phyloP scores from a whole-genome alignment of 2,888 invertebrate species.

The Didymodactylos carnosus region DNA sequence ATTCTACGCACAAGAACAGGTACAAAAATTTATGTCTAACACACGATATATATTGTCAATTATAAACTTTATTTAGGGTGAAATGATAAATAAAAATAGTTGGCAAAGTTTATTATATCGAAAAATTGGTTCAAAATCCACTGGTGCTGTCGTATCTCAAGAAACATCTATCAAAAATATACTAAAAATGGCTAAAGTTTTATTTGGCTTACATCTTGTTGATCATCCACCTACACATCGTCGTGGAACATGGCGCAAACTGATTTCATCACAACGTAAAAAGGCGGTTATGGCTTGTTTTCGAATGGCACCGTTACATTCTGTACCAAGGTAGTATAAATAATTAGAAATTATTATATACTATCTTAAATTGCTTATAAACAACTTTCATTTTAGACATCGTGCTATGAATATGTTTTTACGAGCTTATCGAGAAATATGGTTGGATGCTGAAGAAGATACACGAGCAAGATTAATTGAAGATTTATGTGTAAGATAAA shows the following conservation, averaged over 20 bases:
- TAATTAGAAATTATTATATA: too few species aligned
- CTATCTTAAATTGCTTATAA: too few species aligned
- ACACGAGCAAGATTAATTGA: background rate
- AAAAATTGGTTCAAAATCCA: constrained; percentile 55
- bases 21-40: background rate
- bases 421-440: constrained; percentile 60
- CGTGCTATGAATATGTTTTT: constrained; percentile 93
- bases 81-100: constrained; percentile 58
- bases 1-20: background rate
- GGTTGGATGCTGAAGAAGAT: constrained; percentile 43
- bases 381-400: too few species aligned
- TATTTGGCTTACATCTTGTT: constrained; percentile 94
- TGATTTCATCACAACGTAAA: constrained; percentile 92
- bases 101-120: constrained; percentile 98
- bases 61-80: background rate
- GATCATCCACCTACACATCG: constrained; percentile 84
- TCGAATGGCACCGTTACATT: constrained; percentile 89
- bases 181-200: constrained; percentile 76
- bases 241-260: constrained; percentile 70
- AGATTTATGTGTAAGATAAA: background rate
- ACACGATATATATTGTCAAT: background rate
- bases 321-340: too few species aligned
- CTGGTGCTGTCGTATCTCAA: constrained; percentile 29
- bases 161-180: constrained; percentile 43
- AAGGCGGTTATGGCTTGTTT: constrained; percentile 99